Conservation (phyloP, 2,113 vertebrate genomes). For the Brachyhypopomus gauderio region DNA sequence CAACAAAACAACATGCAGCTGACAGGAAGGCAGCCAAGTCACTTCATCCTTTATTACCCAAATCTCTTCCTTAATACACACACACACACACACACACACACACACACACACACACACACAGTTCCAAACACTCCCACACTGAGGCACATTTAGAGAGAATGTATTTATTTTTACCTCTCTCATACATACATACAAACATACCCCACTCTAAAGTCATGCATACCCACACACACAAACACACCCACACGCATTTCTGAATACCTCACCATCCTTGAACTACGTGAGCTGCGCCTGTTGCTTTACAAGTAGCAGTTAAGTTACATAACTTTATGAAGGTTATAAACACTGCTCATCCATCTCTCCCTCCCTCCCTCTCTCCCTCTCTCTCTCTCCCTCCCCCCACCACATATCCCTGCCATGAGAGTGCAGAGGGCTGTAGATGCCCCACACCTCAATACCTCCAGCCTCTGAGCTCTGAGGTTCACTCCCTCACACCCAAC, state of each 20-base stretch:
- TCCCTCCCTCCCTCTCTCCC: neutral
- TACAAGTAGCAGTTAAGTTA: neutral
- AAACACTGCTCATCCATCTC: constrained; percentile 2
- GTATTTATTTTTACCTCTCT: too few species aligned
- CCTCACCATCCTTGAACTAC: neutral
- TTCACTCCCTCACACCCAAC: neutral
- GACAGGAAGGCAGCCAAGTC: constrained; percentile 34
- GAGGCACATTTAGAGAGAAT: neutral
- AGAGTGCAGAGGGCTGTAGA: neutral
- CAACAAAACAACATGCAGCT: neutral
- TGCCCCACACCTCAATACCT: neutral
- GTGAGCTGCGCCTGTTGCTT: neutral
- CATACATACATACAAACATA: neutral
- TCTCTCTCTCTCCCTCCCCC: neutral
- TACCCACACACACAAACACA: constrained; percentile 16
- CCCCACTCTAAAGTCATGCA: neutral
- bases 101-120: neutral
- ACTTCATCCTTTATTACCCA: constrained; percentile 37
- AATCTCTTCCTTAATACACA: too few species aligned
- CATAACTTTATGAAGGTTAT: constrained; percentile 17
- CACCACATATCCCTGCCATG: too few species aligned
- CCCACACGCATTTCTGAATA: neutral
- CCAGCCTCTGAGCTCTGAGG: neutral
- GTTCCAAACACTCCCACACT: neutral
- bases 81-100: constrained; percentile 22